A percentile compares a stretch with the other conserved stretches of the same genome.
Conservation (phyloP, 2,888 invertebrate genomes). For the Drosophila recens region DNA sequence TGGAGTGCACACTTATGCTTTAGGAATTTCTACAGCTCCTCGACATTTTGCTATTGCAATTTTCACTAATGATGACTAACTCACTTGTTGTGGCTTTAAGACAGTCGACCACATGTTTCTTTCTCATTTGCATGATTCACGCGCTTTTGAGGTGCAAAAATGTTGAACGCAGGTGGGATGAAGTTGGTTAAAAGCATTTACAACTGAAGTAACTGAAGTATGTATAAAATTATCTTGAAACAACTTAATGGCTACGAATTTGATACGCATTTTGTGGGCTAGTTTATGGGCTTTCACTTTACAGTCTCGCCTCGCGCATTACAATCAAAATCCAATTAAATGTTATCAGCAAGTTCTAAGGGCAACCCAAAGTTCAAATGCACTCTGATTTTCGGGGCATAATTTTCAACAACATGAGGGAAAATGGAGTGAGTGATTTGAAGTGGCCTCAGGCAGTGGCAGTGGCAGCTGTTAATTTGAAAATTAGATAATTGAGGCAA, state of each 20-base stretch:
- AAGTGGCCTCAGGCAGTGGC: conserved; percentile 43
- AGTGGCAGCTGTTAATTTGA: conserved; percentile 73
- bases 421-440: conserved; percentile 11
- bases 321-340: conserved; percentile 75
- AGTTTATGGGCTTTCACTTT: conserved; percentile 45
- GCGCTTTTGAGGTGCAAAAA: conserved; percentile 60
- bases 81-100: conserved; percentile 49
- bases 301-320: conserved; percentile 47
- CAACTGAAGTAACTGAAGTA: neutral
- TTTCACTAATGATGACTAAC: conserved; percentile 76
- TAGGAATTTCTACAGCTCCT: conserved; percentile 65
- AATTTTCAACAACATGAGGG: conserved; percentile 22
- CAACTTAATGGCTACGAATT: conserved; percentile 11
- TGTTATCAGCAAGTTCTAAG: conserved; percentile 63
- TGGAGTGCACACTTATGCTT: conserved; percentile 65
- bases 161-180: conserved; percentile 53
- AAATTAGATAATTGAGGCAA: conserved; percentile 71
- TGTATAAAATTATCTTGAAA: neutral
- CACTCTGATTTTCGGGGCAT: conserved; percentile 24
- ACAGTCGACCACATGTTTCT: conserved; percentile 31
- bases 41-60: conserved; percentile 60
- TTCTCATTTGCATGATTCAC: conserved; percentile 70
- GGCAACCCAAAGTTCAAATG: conserved; percentile 44
- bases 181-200: conserved; percentile 15
- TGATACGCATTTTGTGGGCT: conserved; percentile 19